phyloP scores from a whole-genome alignment of 2,797 vertebrate species.

The Sylvilagus floridanus region DNA sequence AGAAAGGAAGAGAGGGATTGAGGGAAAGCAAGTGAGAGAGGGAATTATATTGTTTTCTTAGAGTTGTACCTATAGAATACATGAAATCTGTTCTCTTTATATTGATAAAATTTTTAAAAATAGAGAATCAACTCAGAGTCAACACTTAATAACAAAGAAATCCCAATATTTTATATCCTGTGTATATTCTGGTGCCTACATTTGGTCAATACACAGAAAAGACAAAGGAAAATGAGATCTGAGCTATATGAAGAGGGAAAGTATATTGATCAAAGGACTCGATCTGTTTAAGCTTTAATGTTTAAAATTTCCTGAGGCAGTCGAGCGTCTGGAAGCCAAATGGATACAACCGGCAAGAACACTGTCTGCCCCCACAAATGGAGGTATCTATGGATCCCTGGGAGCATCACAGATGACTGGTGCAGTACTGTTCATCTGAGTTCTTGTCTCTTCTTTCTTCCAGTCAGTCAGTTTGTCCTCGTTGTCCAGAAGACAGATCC shows the following conservation, averaged over 20 bases:
- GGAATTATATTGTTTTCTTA: too few relatives aligned
- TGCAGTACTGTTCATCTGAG: background rate
- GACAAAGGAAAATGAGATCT: background rate
- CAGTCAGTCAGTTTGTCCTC: background rate
- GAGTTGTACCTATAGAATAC: too few relatives aligned
- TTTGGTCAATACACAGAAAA: background rate
- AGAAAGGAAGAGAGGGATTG: too few relatives aligned
- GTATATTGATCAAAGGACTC: background rate
- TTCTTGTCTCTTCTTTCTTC: background rate
- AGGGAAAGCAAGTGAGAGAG: too few relatives aligned
- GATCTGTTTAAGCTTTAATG: background rate
- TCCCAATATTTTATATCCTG: background rate
- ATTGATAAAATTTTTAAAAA: too few relatives aligned
- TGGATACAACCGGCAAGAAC: background rate
- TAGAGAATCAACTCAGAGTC: too few relatives aligned
- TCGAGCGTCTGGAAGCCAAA: background rate
- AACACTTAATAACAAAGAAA: too few relatives aligned
- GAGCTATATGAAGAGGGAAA: background rate
- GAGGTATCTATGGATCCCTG: background rate
- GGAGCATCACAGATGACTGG: fast-evolving
- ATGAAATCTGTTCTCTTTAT: too few relatives aligned
- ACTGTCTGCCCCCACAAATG: background rate
- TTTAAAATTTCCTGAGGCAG: background rate
- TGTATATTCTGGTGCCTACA: background rate
- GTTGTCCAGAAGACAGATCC: fast-evolving